Evolutionary conservation across 1,140 invertebrate genomes (phyloP), one percentile per base, ranked within the genome.

Genomic region (Neodiprion virginianus): DNA sequence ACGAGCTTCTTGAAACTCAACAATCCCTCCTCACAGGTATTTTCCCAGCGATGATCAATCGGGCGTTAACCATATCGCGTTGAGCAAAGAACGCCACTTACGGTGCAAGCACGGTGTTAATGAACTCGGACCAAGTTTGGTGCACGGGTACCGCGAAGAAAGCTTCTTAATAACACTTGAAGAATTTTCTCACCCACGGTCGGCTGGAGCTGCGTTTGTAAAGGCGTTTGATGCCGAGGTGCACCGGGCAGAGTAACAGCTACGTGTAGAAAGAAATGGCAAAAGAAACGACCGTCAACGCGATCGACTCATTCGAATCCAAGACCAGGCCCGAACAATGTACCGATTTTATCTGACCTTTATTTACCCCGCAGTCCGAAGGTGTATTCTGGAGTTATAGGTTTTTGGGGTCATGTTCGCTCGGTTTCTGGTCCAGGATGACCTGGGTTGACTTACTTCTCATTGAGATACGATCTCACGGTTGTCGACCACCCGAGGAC

Each of bases 381-480:
- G n/a, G 4, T 61, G 53, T 61, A 8, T 12, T 17, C 53, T 11
- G n/a, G 53, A 61, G 53, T 12, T 61, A 12, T 14, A 61, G n/a
- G 53, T 61, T 61, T 61, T 14, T 17, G 28, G 53, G 53, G 53
- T 61, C 53, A 61, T 61, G 53, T 61, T 61, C 53, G 53, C 53
- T 12, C n/a, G 11, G 53, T 12, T 17, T 61, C 53, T 61, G 53
- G 53, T 7, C 53, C 53, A 61, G n/a, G 53, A 61, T 61, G 53
- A 61, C 53, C 53, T 61, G 53, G 53, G 53, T 61, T 61, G 53
- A 61, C 53, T 61, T 61, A 61, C 53, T 61, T 61, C 53, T 61
- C 53, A 61, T 61, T 61, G 53, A 61, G 53, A 61, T 61, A 61
- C 53, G 53, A 61, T 61, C 53, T 61, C 53, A 61, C 53, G 53